A percentile compares a stretch with the other conserved stretches of the same genome.
Conservation (phyloP, 2,888 invertebrate species). For the Clostera curtula region DNA sequence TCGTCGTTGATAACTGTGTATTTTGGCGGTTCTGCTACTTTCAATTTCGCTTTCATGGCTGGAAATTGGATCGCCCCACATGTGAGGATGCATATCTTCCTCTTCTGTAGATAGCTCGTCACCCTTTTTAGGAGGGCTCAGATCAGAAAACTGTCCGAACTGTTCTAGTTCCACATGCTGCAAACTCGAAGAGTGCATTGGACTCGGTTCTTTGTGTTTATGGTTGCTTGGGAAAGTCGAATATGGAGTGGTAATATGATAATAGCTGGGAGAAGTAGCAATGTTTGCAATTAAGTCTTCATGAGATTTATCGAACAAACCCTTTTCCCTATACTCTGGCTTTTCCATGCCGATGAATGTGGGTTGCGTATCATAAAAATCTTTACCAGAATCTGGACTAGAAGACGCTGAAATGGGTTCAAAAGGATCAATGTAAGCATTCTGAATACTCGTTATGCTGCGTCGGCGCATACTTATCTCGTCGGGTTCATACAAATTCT, state of each 20-base stretch:
- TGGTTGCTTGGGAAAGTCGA: constrained; percentile 78
- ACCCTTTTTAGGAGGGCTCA: constrained; percentile 49
- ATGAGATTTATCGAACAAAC: constrained; percentile 71
- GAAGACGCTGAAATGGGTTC: constrained; percentile 76
- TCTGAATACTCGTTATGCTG: constrained; percentile 51
- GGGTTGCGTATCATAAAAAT: constrained; percentile 74
- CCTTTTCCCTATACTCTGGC: constrained; percentile 69
- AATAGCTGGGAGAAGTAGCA: constrained; percentile 59
- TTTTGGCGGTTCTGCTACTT: constrained; percentile 56
- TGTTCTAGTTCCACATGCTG: constrained; percentile 82
- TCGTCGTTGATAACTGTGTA: constrained; percentile 73
- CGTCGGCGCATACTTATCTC: constrained; percentile 46
- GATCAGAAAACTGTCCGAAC: constrained; percentile 56
- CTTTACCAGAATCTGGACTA: constrained; percentile 80
- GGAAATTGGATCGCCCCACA: constrained; percentile 73
- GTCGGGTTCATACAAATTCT: constrained; percentile 57
- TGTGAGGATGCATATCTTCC: constrained; percentile 70
- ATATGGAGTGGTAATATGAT: constrained; percentile 76
- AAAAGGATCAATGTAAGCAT: constrained; percentile 57
- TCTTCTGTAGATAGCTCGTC: constrained; percentile 70
- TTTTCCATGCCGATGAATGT: constrained; percentile 62
- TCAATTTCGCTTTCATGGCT: constrained; percentile 70
- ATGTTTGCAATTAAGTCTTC: constrained; percentile 75
- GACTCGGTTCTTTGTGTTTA: constrained; percentile 71
- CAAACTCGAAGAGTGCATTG: constrained; percentile 80